Evolutionary conservation across 2,797 vertebrate genomes (phyloP).

Genomic region (Coendou prehensilis): DNA sequence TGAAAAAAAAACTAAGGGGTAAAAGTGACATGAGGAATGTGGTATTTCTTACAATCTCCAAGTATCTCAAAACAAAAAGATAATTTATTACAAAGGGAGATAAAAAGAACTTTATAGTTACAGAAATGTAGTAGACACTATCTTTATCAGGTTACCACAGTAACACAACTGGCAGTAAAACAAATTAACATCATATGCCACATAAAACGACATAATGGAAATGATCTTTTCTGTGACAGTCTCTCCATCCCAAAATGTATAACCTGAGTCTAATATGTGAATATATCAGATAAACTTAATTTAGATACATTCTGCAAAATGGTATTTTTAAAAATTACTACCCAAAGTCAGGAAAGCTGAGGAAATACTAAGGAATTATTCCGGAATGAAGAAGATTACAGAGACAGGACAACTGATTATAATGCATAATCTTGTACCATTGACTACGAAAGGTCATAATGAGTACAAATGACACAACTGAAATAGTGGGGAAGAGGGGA

Average conservation of each 20-base stretch:
- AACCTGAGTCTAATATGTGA: not conserved
- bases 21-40: not conserved
- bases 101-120: not conserved
- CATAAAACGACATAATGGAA: not conserved
- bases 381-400: not conserved
- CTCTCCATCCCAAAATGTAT: not conserved
- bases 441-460: not conserved
- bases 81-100: not conserved
- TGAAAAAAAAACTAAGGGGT: not conserved
- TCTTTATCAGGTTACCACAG: conserved; percentile 44
- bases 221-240: not conserved
- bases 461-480: not conserved
- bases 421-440: not conserved
- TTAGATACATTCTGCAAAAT: conserved; percentile 39
- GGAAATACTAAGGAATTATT: not conserved
- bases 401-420: not conserved
- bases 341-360: not conserved
- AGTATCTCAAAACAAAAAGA: not conserved
- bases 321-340: conserved; percentile 1
- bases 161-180: not conserved
- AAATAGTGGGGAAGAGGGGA: not conserved
- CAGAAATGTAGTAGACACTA: not conserved
- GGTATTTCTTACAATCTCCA: not conserved
- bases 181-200: not conserved
- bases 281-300: conserved; percentile 56